Base-by-base conservation (phyloP, 2,888 invertebrate species). In the Pardosa pseudoannulata region DNA sequence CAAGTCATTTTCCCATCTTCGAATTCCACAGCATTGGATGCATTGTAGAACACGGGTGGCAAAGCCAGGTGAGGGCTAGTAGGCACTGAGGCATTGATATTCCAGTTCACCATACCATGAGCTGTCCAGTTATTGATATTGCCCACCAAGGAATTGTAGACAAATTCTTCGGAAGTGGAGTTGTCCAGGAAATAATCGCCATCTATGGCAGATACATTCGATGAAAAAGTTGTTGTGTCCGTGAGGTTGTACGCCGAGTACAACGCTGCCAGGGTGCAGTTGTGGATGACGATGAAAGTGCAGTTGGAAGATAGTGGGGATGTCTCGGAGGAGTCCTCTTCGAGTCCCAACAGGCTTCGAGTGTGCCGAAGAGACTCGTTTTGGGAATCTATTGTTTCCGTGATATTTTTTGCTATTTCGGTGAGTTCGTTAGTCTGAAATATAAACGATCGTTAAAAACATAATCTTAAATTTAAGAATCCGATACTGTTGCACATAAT, bases 401-500 rank as follows among this genome's bases (percentile, higher is more conserved):
- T 90, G 9, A 90, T 89, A 73, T 93, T 92, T 88, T 94, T 92
- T 90, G 94, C 93, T 88, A 95, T 91, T 86, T 91, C 90, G 90
- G 93, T 91, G 50, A 94, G 91, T 89, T 94, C 93, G 89, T 91
- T 91, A 88, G 94, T 93, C 92, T 93, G 87, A 39, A 62, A 85
- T 13, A n/a, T n/a, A n/a, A n/a, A n/a, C n/a, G n/a, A n/a, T n/a
- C n/a, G n/a, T n/a, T n/a, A n/a, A n/a, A n/a, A n/a, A n/a, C n/a
- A n/a, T n/a, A n/a, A n/a, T n/a, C n/a, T n/a, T n/a, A n/a, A n/a
- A n/a, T n/a, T n/a, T n/a, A n/a, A n/a, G n/a, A n/a, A n/a, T n/a
- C n/a, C n/a, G n/a, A n/a, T n/a, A n/a, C n/a, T n/a, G n/a, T n/a
- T n/a, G n/a, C n/a, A n/a, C n/a, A n/a, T n/a, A n/a, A n/a, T n/a